Conservation (phyloP, 2,888 invertebrate genomes). For the Oscheius sp. region DNA sequence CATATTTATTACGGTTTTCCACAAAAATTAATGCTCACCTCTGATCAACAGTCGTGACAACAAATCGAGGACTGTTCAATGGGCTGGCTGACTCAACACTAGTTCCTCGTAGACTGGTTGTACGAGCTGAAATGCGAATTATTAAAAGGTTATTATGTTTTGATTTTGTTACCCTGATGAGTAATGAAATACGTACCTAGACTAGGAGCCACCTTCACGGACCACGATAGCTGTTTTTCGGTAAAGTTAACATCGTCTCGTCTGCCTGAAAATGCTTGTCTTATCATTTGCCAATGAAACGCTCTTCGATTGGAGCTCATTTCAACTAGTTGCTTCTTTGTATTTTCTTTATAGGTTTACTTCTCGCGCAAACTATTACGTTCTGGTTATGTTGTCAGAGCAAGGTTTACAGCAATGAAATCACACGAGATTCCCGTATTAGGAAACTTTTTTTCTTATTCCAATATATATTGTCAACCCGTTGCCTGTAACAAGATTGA, state of each 20-base stretch:
- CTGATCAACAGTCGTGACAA: slow-evolving; percentile 29
- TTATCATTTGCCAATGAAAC: neutral
- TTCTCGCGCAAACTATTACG: neutral
- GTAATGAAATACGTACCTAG: slow-evolving; percentile 3
- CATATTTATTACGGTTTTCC: neutral
- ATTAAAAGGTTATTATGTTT: too few species aligned
- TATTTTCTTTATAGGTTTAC: neutral
- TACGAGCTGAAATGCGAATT: neutral
- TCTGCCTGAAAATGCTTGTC: slow-evolving; percentile 27
- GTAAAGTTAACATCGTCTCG: slow-evolving; percentile 22
- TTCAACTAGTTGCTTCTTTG: neutral
- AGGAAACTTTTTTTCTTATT: too few species aligned
- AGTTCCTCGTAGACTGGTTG: slow-evolving; percentile 15
- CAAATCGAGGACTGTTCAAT: slow-evolving; percentile 34
- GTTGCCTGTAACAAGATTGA: too few species aligned
- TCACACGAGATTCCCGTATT: too few species aligned
- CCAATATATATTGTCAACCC: too few species aligned
- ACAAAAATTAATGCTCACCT: slow-evolving; percentile 7
- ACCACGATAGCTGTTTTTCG: slow-evolving; percentile 39
- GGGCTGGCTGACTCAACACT: slow-evolving; percentile 38
- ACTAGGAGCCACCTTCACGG: slow-evolving; percentile 21
- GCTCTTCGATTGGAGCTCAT: neutral
- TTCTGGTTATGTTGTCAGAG: too few species aligned
- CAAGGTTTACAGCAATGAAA: too few species aligned
- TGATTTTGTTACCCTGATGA: neutral